A percentile compares a stretch with the other conserved stretches of the same genome.
These are phyloP conservation scores for Brachionus paranguensis DNA, from an alignment of 1,140 invertebrate genomes.

Conservation along the genomic window DNA sequence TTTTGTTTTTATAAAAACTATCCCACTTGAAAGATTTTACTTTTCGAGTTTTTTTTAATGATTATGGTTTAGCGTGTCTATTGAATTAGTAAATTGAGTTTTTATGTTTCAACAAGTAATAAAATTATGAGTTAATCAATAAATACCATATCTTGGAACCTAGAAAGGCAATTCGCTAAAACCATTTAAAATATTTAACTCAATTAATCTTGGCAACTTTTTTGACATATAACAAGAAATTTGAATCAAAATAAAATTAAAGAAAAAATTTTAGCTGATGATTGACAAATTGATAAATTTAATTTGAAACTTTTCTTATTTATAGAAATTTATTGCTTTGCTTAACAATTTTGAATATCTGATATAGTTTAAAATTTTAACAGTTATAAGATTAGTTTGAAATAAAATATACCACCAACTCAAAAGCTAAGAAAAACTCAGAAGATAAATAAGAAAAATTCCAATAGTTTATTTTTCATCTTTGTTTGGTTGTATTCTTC, in stretches of 20 bases:
- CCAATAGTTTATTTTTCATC: slow-evolving; percentile 20
- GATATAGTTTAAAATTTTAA: background rate
- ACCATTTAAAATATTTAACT: background rate
- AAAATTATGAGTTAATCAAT: background rate
- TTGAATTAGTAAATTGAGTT: background rate
- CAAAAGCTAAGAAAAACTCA: background rate
- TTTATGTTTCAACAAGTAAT: background rate
- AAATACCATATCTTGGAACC: background rate
- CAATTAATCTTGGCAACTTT: background rate
- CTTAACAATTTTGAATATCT: background rate
- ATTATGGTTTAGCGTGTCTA: background rate
- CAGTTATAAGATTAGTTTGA: background rate
- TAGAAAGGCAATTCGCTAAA: background rate
- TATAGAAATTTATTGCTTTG: background rate
- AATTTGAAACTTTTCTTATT: background rate
- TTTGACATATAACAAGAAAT: background rate
- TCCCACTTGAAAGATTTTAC: background rate
- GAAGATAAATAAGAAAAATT: background rate
- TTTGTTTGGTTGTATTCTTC: background rate
- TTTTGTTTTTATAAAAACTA: background rate
- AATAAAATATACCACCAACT: background rate
- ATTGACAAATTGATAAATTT: background rate
- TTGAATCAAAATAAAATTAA: background rate
- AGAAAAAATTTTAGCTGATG: background rate
- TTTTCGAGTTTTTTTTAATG: background rate